These are phyloP conservation scores for Distichodus sexfasciatus DNA, from an alignment of 2,797 vertebrate species.

Conservation along the genomic window DNA sequence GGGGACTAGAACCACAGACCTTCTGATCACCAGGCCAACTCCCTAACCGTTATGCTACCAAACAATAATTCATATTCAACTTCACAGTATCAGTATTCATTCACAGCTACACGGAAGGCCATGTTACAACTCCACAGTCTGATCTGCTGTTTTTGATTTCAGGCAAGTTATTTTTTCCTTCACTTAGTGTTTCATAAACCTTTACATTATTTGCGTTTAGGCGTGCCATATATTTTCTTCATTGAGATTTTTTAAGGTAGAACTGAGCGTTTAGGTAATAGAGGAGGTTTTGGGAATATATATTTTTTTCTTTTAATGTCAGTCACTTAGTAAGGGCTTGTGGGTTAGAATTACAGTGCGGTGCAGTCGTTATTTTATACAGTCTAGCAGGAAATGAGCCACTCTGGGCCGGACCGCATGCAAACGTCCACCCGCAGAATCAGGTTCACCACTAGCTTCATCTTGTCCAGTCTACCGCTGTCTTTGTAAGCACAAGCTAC, in stretches of 20 bases:
- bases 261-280: slow-evolving; percentile 38
- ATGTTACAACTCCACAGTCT: slow-evolving; percentile 29
- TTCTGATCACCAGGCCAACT: too few species aligned
- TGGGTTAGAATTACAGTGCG: slow-evolving; percentile 51
- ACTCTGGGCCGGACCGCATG: slow-evolving; percentile 44
- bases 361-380: slow-evolving; percentile 33
- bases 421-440: slow-evolving; percentile 33
- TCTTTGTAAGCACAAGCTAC: background rate
- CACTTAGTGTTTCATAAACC: slow-evolving; percentile 33
- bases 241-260: slow-evolving; percentile 30
- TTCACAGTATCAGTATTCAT: too few species aligned
- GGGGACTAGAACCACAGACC: too few species aligned
- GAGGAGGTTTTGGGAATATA: slow-evolving; percentile 34
- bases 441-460: slow-evolving; percentile 17
- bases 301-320: slow-evolving; percentile 46
- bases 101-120: too few species aligned
- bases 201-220: slow-evolving; percentile 47
- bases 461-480: slow-evolving; percentile 32
- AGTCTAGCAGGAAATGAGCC: slow-evolving; percentile 55
- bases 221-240: slow-evolving; percentile 46
- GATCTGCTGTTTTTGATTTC: slow-evolving; percentile 33
- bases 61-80: too few species aligned
- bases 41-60: too few species aligned
- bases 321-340: slow-evolving; percentile 42
- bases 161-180: slow-evolving; percentile 14